These are phyloP conservation scores for Sthenelais limicola DNA, from an alignment of 2,888 invertebrate species.

Conservation along the genomic window DNA sequence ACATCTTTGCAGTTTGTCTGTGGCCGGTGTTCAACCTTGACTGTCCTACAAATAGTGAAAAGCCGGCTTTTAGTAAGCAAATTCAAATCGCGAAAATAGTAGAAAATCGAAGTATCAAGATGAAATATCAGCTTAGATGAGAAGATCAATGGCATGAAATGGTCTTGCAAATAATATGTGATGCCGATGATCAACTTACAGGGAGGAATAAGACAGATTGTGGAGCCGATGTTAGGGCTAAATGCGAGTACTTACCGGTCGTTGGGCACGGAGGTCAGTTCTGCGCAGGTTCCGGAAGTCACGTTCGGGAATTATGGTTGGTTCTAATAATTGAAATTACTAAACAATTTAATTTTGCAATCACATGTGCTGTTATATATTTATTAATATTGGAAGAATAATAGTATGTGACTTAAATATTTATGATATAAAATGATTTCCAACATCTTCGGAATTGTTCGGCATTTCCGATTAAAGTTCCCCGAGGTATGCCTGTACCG, in stretches of 20 bases:
- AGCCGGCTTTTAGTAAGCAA: slow-evolving; percentile 30
- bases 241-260: slow-evolving; percentile 45
- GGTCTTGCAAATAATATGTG: too few species aligned
- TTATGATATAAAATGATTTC: too few species aligned
- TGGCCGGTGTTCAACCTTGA: slow-evolving; percentile 47
- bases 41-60: slow-evolving; percentile 30
- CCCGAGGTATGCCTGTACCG: slow-evolving; percentile 19
- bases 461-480: slow-evolving; percentile 37
- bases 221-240: neutral
- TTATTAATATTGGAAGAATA: too few species aligned
- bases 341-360: too few species aligned
- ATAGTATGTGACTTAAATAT: too few species aligned
- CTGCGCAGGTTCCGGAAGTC: slow-evolving; percentile 44
- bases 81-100: neutral
- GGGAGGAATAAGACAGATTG: slow-evolving; percentile 26
- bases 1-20: slow-evolving; percentile 46
- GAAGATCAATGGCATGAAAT: neutral
- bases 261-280: slow-evolving; percentile 44
- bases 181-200: slow-evolving; percentile 28
- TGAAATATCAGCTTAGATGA: neutral
- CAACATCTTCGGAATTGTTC: too few species aligned
- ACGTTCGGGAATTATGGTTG: too few species aligned
- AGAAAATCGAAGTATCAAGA: neutral
- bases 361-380: too few species aligned
- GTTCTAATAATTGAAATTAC: too few species aligned